Evolutionary conservation across 2,113 vertebrate species (phyloP).

Genomic region (Collichthys lucidus): DNA sequence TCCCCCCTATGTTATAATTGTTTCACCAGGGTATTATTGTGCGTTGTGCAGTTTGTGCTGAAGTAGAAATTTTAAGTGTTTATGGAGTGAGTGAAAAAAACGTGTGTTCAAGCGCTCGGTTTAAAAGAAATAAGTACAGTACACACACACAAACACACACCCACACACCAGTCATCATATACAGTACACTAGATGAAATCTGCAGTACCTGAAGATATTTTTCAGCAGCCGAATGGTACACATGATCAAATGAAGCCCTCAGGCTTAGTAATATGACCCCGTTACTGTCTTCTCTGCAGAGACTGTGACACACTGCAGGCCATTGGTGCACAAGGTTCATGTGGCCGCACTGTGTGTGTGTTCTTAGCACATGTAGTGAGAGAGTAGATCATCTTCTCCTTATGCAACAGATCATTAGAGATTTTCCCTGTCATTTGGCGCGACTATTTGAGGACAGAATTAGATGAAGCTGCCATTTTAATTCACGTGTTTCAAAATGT

Average conservation of each 20-base stretch:
- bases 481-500: background rate
- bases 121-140: background rate
- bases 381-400: background rate
- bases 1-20: conserved; percentile 59
- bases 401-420: background rate
- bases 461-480: background rate
- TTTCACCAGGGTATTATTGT: conserved; percentile 58
- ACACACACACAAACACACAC: background rate
- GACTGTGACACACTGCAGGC: conserved; percentile 41
- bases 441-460: background rate
- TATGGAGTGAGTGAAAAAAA: background rate
- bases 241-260: conserved; percentile 54
- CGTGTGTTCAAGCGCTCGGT: conserved; percentile 10
- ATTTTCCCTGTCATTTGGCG: background rate
- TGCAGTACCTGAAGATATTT: conserved; percentile 39
- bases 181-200: conserved; percentile 10
- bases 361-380: conserved; percentile 1
- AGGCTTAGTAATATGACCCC: conserved; percentile 63
- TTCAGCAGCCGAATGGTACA: conserved; percentile 21
- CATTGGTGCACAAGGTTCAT: conserved; percentile 9
- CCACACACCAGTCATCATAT: background rate
- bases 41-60: conserved; percentile 13
- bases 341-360: conserved; percentile 6
- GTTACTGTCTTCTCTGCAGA: conserved; percentile 50
- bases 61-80: conserved; percentile 46